Conservation (phyloP, 2,113 vertebrate genomes). For the Plectropomus leopardus region DNA sequence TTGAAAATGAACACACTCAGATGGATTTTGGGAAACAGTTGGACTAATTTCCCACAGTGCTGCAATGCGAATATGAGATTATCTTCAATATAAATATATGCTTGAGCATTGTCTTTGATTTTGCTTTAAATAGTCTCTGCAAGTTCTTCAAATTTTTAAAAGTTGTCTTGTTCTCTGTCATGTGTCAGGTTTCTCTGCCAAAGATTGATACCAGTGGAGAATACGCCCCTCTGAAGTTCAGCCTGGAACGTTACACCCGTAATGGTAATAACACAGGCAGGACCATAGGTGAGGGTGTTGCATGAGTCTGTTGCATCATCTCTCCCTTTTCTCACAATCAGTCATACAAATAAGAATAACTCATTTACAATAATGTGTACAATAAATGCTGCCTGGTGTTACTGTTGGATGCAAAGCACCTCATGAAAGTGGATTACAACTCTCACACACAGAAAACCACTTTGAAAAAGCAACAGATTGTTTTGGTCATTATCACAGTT, state of each 20-base stretch:
- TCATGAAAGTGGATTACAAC: neutral
- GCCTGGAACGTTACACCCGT: constrained; percentile 79
- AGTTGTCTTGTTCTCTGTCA: constrained; percentile 10
- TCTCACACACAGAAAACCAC: neutral
- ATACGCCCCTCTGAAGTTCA: constrained; percentile 87
- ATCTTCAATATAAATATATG: too few species aligned
- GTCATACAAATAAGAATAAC: neutral
- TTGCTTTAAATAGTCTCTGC: constrained; percentile 4
- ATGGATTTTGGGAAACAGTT: neutral
- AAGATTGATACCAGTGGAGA: constrained; percentile 83
- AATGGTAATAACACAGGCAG: constrained; percentile 50
- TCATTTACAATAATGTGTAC: neutral
- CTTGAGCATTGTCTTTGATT: neutral
- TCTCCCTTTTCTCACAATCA: neutral
- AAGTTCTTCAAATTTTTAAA: constrained; percentile 27
- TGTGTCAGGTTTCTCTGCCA: constrained; percentile 85
- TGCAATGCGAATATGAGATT: neutral
- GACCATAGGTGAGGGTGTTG: constrained; percentile 50
- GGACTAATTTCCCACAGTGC: neutral
- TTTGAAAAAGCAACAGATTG: neutral
- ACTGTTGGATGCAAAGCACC: neutral
- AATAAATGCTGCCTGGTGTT: neutral
- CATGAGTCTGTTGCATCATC: neutral
- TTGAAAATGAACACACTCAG: neutral
- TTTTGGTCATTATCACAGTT: neutral